These are phyloP conservation scores for Thymelicus acteon DNA, from an alignment of 2,888 invertebrate genomes.

Conservation along the genomic window DNA sequence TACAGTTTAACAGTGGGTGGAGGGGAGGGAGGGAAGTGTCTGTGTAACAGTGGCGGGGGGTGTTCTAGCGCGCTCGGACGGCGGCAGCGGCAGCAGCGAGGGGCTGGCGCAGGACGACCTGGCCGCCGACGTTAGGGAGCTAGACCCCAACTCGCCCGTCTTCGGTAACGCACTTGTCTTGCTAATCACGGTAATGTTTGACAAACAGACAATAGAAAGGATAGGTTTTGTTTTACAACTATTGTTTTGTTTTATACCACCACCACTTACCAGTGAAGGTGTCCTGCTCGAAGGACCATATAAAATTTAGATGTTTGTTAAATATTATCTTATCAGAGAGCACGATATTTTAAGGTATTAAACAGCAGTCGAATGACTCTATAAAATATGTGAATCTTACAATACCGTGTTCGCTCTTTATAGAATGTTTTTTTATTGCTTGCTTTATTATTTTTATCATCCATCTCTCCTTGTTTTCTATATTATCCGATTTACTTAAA, in stretches of 20 bases:
- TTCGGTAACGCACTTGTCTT: conserved; percentile 75
- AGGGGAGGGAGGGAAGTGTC: too few species aligned
- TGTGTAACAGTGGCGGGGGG: conserved; percentile 36
- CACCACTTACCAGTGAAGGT: too few species aligned
- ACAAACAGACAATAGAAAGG: background rate
- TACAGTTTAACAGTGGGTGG: background rate
- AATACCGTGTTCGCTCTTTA: background rate
- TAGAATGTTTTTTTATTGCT: background rate
- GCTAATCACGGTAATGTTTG: conserved; percentile 53
- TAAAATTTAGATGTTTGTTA: conserved; percentile 12
- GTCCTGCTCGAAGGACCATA: too few species aligned
- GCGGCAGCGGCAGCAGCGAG: conserved; percentile 72
- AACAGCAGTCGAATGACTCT: background rate
- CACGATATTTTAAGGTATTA: background rate
- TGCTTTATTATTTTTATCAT: conserved; percentile 1
- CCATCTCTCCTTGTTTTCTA: background rate
- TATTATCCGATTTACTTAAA: too few species aligned
- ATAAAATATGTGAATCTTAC: background rate
- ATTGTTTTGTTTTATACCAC: too few species aligned
- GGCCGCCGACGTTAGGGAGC: conserved; percentile 78
- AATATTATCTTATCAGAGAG: conserved; percentile 9
- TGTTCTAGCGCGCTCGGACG: conserved; percentile 78
- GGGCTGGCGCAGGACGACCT: conserved; percentile 71
- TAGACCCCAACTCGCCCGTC: conserved; percentile 79
- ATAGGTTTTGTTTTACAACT: too few species aligned